Conservation (phyloP, 2,797 vertebrate genomes). For the Sebastes steindachneri region DNA sequence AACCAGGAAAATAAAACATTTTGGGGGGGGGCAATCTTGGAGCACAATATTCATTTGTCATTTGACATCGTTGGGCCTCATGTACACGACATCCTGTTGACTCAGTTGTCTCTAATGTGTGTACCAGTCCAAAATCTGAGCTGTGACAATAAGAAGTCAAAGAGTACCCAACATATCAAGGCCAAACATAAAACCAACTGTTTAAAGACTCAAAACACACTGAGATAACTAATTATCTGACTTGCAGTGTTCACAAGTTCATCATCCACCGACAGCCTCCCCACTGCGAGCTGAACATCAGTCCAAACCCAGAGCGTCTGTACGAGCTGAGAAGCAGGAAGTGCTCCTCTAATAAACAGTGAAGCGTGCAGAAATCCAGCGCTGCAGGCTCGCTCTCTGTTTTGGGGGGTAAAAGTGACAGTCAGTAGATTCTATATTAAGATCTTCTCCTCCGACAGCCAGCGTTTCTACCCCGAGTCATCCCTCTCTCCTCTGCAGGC, state of each 20-base stretch:
- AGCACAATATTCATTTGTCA: too few species aligned
- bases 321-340: conserved; percentile 44
- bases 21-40: too few species aligned
- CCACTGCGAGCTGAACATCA: conserved; percentile 14
- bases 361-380: conserved; percentile 52
- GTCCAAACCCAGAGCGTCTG: conserved; percentile 21
- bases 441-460: conserved; percentile 45
- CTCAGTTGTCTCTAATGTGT: too few species aligned
- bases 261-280: background rate
- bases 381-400: conserved; percentile 26
- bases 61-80: too few species aligned
- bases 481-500: conserved; percentile 47
- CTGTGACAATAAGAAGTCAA: too few species aligned
- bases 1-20: too few species aligned
- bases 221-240: background rate
- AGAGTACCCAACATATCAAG: too few species aligned
- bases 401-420: conserved; percentile 35
- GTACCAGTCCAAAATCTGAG: too few species aligned
- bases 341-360: conserved; percentile 44
- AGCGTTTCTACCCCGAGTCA: conserved; percentile 35
- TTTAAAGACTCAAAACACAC: background rate
- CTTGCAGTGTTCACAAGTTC: background rate
- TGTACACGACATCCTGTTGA: too few species aligned
- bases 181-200: background rate
- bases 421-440: conserved; percentile 70